Evolutionary conservation across 2,888 invertebrate species (phyloP).

Genomic region (Athetis lepigone): DNA sequence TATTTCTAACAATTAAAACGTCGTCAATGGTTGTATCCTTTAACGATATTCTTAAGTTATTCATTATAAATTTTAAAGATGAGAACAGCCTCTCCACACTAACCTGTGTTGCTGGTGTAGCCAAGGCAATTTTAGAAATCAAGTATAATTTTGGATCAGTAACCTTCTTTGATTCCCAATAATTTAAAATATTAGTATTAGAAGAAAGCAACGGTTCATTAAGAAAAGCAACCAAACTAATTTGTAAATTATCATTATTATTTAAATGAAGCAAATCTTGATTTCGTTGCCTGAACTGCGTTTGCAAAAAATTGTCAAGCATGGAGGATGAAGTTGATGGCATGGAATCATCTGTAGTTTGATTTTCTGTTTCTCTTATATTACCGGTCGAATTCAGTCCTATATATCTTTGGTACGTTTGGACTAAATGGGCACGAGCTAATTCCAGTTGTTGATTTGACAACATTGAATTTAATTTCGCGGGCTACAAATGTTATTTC

Average conservation of each 20-base stretch:
- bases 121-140: slow-evolving; percentile 2
- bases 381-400: slow-evolving; percentile 8
- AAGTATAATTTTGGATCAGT: slow-evolving; percentile 32
- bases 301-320: no score
- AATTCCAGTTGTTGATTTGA: slow-evolving; percentile 21
- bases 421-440: slow-evolving; percentile 16
- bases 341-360: slow-evolving; percentile 18
- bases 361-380: slow-evolving; percentile 23
- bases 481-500: no score
- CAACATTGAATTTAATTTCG: slow-evolving; percentile 19
- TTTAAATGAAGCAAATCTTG: slow-evolving; percentile 28
- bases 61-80: slow-evolving; percentile 47
- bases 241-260: slow-evolving; percentile 18
- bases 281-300: slow-evolving; percentile 24
- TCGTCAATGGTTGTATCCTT: slow-evolving; percentile 32
- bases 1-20: slow-evolving; percentile 34
- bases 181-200: slow-evolving; percentile 38
- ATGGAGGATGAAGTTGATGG: slow-evolving; percentile 18
- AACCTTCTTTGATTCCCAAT: slow-evolving; percentile 30
- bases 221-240: slow-evolving; percentile 18
- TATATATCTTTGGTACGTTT: slow-evolving; percentile 25
- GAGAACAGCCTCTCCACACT: slow-evolving; percentile 56
- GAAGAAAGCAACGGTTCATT: slow-evolving; percentile 25
- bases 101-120: slow-evolving; percentile 49
- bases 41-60: slow-evolving; percentile 34